Conservation (phyloP, 1,140 invertebrate species). For the Chironomus tepperi region DNA sequence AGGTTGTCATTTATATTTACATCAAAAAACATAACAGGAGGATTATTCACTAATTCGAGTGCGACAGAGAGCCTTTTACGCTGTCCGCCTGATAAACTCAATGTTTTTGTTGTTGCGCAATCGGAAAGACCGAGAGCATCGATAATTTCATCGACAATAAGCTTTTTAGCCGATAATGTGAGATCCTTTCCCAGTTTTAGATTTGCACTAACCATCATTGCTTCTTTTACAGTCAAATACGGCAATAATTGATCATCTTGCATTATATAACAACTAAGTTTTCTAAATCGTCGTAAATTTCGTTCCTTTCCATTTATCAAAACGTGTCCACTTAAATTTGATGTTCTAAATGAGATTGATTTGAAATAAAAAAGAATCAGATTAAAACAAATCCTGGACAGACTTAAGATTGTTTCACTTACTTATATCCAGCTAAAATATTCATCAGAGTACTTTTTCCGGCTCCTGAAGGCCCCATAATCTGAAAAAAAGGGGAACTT, state of each 20-base stretch:
- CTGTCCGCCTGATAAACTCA: conserved; percentile 84
- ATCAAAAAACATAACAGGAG: conserved; percentile 95
- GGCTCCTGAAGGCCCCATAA: conserved; percentile 48
- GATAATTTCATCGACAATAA: conserved; percentile 74
- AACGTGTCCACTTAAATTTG: conserved; percentile 65
- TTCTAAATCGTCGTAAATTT: conserved; percentile 76
- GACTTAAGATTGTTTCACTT: too few species aligned
- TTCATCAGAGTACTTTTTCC: conserved; percentile 91
- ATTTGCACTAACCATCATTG: conserved; percentile 85
- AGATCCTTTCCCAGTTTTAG: conserved; percentile 81
- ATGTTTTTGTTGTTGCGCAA: conserved; percentile 67
- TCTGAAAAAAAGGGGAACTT: not conserved
- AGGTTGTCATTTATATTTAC: conserved; percentile 35
- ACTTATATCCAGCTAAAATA: conserved; percentile 84
- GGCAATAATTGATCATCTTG: conserved; percentile 87
- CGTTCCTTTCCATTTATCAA: conserved; percentile 77
- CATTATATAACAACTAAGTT: conserved; percentile 94
- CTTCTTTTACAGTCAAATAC: conserved; percentile 79
- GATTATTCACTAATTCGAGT: conserved; percentile 77
- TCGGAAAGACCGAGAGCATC: conserved; percentile 64
- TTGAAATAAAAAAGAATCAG: not conserved
- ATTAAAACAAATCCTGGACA: too few species aligned
- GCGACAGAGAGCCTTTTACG: conserved; percentile 86
- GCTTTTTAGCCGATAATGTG: conserved; percentile 60
- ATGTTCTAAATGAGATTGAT: conserved; percentile 49